Base-by-base conservation (phyloP, 2,113 vertebrate genomes). In the Thamnophis sirtalis region DNA sequence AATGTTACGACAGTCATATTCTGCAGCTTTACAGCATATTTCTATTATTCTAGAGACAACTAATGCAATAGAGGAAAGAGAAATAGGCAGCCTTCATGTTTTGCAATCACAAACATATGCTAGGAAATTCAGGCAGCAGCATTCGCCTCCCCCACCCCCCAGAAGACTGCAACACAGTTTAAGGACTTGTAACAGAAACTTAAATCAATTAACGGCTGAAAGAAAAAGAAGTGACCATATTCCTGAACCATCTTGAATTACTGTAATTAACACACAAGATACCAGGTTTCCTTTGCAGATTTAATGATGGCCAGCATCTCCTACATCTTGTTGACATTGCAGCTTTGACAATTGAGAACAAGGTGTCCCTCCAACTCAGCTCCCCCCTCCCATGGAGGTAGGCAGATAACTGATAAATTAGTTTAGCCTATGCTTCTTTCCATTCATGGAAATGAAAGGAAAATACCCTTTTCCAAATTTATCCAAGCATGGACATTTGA, bases 231-330 rank as follows among this genome's bases (percentile, higher is more conserved):
- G 88, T 26, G 91, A 90, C 63, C 92, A 92, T 95, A 92, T 95
- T 96, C 86, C 94, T 94, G 94, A 94, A 97, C 93, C 90, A 58
- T 96, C 93, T 95, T 96, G 91, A 94, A 86, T 95, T 95, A 93
- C 89, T 96, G 95, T 94, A 95, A 95, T 94, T 94, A 97, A 96
- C 90, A 95, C 54, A 85, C 63, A 92, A 53, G 49, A 60, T 91
- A 93, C 90, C 28, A n/a, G 85, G 92, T 94, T 95, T 96, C 92
- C 89, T 97, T 94, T 96, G 95, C 90, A 96, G 95, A 93, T 93
- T 95, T 92, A 94, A 95, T 93, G 91, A 94, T 49, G 94, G 89
- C 95, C 93, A 95, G 63, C 92, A 92, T 88, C 15, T 91, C 87
- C 80, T 54, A 89, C 60, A 95, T 87, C 87, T 94, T 94, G 92